phyloP scores from a whole-genome alignment of 2,797 vertebrate genomes.

The Anas georgica region DNA sequence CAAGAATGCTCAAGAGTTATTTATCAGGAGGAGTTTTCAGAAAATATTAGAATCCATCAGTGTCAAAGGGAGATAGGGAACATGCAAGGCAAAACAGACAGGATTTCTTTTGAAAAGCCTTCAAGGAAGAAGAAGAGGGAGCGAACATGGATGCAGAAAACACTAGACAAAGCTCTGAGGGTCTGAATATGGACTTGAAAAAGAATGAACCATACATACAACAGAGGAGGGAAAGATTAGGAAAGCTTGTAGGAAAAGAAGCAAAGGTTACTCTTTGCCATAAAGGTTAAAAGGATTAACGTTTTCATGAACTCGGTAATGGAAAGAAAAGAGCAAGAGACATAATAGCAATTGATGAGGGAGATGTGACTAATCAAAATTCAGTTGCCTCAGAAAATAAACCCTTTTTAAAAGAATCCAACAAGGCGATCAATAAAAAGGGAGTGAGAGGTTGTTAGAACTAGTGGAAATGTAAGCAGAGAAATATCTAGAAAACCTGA shows the following conservation, averaged over 20 bases:
- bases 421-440: neutral
- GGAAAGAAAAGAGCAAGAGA: neutral
- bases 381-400: constrained; percentile 29
- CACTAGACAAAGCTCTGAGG: neutral
- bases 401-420: neutral
- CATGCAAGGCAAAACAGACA: neutral
- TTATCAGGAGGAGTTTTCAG: neutral
- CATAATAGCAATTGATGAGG: neutral
- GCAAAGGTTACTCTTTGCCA: neutral
- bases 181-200: neutral
- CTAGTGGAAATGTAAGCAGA: neutral
- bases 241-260: neutral
- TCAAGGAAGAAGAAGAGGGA: neutral
- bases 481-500: neutral
- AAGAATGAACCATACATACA: neutral
- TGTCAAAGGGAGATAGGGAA: neutral
- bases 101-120: constrained; percentile 14
- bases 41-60: constrained; percentile 7
- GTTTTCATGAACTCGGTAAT: neutral
- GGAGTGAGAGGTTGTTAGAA: neutral
- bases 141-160: neutral
- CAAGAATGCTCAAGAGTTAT: neutral
- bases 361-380: constrained; percentile 11
- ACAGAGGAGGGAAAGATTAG: neutral
- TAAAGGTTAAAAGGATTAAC: neutral